Evolutionary conservation across 53 echinoderm and acorn worm genomes (phyloP), one percentile per base, ranked within the genome.

Genomic region (Actinopyga echinites): DNA sequence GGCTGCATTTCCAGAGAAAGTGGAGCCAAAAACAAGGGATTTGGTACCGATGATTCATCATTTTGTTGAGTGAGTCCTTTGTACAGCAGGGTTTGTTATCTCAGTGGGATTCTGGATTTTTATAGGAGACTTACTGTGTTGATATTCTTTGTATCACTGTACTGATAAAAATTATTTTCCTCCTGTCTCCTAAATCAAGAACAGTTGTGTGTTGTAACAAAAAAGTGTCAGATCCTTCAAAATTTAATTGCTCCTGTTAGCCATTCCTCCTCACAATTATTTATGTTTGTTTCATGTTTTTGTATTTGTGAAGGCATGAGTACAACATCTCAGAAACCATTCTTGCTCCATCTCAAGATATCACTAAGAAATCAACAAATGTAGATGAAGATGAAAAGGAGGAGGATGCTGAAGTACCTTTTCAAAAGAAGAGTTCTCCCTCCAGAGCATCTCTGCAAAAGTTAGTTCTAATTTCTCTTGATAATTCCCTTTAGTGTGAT

Each of bases 261-360:
- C 11, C 5, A 8, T 40, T 8, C 40, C 8, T 40, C 8, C 40
- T 40, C 8, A 40, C 40, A 40, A 4, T 40, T 59, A 7, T 23
- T 40, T 44, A 1, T 44, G 44, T 5, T 44, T 73, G 25, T 57
- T 29, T 56, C 30, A 34, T 61, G n/a, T n/a, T n/a, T n/a, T n/a
- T n/a, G n/a, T n/a, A n/a, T 17, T 1, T 20, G 42, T 28, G 23
- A 79, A 99, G 99, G 78, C 92, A 91, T 60, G 99, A 99, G 73
- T 99, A 85, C 64, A 80, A 99, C 44, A 90, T 86, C 29, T 82
- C 89, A 20, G 94, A 99, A 82, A 87, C 90, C 36, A 84, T 86
- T 79, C 86, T 83, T 30, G 99, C 99, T 12, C 91, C 92, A 19
- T 88, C 94, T 30, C 99, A 99, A 83, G 87, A 99, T 79, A 87